Percentiles rank a stretch among this genome's conserved stretches.
phyloP scores from a whole-genome alignment of 2,113 vertebrate species.

The Oenanthe melanoleuca region DNA sequence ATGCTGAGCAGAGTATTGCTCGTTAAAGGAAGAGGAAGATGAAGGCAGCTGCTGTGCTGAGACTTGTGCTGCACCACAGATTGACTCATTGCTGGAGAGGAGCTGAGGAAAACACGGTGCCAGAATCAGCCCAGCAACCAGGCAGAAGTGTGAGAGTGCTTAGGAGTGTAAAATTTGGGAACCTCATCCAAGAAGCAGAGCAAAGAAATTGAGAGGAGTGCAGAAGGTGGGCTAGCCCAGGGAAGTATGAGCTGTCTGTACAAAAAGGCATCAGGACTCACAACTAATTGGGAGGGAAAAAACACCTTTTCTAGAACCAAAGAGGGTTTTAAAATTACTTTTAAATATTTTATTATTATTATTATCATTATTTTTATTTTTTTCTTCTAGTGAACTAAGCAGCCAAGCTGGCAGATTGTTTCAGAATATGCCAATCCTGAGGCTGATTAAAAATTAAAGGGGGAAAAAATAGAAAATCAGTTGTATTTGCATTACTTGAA shows the following conservation, averaged over 20 bases:
- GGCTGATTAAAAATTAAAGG: neutral
- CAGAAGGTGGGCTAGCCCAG: neutral
- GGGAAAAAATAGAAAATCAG: too few species aligned
- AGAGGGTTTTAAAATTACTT: neutral
- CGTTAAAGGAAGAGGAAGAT: neutral
- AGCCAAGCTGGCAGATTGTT: neutral
- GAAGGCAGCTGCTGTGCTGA: constrained; percentile 47
- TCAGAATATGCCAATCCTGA: neutral
- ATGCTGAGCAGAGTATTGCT: neutral
- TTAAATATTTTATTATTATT: neutral
- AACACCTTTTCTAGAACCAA: neutral
- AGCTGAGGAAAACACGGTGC: neutral
- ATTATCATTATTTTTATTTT: neutral
- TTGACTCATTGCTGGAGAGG: constrained; percentile 58
- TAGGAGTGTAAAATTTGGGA: constrained; percentile 8
- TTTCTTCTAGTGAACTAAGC: neutral
- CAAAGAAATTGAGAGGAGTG: neutral
- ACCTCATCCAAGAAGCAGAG: neutral
- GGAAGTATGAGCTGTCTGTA: neutral
- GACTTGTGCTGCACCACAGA: constrained; percentile 15
- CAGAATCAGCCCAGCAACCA: constrained; percentile 30
- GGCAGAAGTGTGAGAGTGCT: neutral
- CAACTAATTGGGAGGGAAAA: neutral
- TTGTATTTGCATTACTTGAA: neutral
- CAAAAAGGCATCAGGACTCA: neutral